phyloP scores from a whole-genome alignment of 2,888 invertebrate genomes.

The Drosophila borborema region DNA sequence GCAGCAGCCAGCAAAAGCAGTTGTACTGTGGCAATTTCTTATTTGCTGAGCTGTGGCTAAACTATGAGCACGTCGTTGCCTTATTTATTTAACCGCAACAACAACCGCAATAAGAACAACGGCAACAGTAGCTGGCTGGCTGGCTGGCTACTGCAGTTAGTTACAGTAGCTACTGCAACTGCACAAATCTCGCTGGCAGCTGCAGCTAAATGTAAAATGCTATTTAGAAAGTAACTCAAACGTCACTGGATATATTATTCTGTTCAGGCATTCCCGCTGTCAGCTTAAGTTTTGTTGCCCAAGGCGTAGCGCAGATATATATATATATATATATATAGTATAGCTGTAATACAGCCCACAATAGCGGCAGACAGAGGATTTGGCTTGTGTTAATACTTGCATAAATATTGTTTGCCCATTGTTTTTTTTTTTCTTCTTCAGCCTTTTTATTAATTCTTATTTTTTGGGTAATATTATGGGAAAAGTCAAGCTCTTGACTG shows the following conservation, averaged over 20 bases:
- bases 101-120: constrained; percentile 78
- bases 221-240: constrained; percentile 77
- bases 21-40: constrained; percentile 49
- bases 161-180: constrained; percentile 50
- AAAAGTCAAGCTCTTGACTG: constrained; percentile 41
- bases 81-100: constrained; percentile 79
- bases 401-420: constrained; percentile 73
- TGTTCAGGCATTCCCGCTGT: constrained; percentile 48
- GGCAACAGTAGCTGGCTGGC: constrained; percentile 44
- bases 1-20: constrained; percentile 15
- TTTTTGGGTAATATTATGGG: constrained; percentile 41
- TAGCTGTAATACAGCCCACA: not conserved
- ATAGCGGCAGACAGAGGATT: constrained; percentile 25
- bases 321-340: not conserved
- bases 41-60: constrained; percentile 58
- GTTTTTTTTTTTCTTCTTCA: constrained; percentile 33
- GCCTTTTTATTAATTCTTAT: constrained; percentile 29
- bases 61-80: constrained; percentile 65
- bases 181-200: constrained; percentile 59
- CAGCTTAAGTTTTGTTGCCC: constrained; percentile 70
- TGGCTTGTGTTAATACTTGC: constrained; percentile 65
- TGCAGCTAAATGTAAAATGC: constrained; percentile 53
- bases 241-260: constrained; percentile 39
- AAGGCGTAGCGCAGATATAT: constrained; percentile 14
- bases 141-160: constrained; percentile 25